Evolutionary conservation across 2,797 vertebrate genomes (phyloP).

Genomic region (Prionace glauca): DNA sequence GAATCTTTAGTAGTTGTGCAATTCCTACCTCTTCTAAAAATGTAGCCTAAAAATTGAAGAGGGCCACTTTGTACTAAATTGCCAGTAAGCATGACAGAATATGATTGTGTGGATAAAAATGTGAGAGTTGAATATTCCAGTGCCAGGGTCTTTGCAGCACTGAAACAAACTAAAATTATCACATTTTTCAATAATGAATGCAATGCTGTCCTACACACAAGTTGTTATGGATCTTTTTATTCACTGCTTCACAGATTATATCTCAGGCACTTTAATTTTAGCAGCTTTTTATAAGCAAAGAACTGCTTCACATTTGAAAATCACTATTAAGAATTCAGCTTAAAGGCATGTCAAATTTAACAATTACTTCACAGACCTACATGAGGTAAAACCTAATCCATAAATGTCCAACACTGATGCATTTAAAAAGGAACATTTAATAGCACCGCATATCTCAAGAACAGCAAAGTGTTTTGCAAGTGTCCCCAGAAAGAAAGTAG

Average conservation of each 20-base stretch:
- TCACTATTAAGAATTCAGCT: conserved; percentile 2
- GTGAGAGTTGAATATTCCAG: neutral
- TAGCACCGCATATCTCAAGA: neutral
- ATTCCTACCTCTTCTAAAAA: conserved; percentile 34
- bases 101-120: conserved; percentile 15
- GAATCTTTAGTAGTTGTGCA: conserved; percentile 29
- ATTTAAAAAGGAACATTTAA: neutral
- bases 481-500: neutral
- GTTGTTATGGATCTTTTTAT: conserved; percentile 23
- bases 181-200: neutral
- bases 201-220: neutral
- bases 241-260: conserved; percentile 30
- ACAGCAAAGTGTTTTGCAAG: conserved; percentile 3
- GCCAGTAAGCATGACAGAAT: neutral
- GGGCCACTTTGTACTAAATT: conserved; percentile 20
- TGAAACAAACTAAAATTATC: conserved; percentile 1
- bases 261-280: conserved; percentile 30
- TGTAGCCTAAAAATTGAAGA: conserved; percentile 27
- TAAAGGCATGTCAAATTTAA: neutral
- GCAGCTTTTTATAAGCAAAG: neutral
- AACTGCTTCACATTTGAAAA: conserved; percentile 18
- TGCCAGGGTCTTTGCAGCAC: neutral
- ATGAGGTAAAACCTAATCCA: neutral
- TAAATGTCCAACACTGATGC: neutral
- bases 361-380: neutral